Evolutionary conservation across 2,113 vertebrate species (phyloP), one percentile per base, ranked within the genome.

Genomic region (Phyllostomus discolor): DNA sequence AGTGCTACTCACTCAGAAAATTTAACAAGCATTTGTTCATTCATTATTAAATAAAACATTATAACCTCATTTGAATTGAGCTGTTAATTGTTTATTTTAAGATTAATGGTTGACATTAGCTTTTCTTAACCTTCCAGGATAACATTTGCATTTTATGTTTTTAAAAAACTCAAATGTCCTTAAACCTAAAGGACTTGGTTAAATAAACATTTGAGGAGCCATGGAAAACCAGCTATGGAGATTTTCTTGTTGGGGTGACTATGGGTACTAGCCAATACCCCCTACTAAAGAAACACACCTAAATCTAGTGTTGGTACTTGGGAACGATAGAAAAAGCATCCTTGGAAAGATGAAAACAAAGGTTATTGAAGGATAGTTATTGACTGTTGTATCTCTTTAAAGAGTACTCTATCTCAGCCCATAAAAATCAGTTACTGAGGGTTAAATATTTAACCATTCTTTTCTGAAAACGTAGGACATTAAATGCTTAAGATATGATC

Each of bases 61-160:
- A 80, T 73, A 80, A 92, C 57, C n/a, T 76, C 7, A 89, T 81
- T 94, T 90, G 57, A 8, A 90, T 33, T 35, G 17, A 66, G 3
- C 20, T 69, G 38, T 81, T 95, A 78, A 62, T 82, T 95, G 16
- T 94, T 83, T 75, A 84, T 92, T 90, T 96, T 93, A 90, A 95
- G 72, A 84, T 88, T 96, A 94, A 90, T 66, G 70, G 43, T 95
- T 95, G 86, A 69, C 35, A 31, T 90, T 70, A 41, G 2, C n/a
- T 82, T 76, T 94, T 73, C 28, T n/a, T 84, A 90, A 79, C 43
- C 38, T 81, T 48, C 33, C 79, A n/a, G 43, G 35, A 64, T 75
- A 76, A 43, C 33, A 70, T 93, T 84, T 96, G 28, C 50, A 91
- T 95, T 91, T 95, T 84, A 79, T 28, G 26, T 14, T 90, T 83